Percentiles rank a stretch among this genome's conserved stretches.
Evolutionary conservation across 2,888 invertebrate species (phyloP).

Genomic region (Drosophila barbarae): DNA sequence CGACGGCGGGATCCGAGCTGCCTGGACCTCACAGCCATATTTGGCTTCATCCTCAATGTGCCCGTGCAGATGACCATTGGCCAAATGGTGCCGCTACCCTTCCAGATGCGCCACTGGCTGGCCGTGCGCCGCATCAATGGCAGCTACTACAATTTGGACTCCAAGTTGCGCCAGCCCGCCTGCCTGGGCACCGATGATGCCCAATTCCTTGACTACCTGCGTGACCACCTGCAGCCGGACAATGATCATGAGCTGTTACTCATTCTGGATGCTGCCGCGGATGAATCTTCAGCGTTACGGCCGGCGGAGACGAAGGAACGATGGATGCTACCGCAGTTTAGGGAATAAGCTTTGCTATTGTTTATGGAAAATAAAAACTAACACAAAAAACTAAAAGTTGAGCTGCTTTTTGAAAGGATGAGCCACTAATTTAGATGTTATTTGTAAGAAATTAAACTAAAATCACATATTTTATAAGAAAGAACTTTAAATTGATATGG

Average conservation of each 20-base stretch:
- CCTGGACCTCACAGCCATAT: slow-evolving; percentile 38
- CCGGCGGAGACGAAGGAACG: not conserved
- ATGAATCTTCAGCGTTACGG: not conserved
- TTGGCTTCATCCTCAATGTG: slow-evolving; percentile 48
- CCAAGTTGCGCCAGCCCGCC: slow-evolving; percentile 29
- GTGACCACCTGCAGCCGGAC: slow-evolving; percentile 16
- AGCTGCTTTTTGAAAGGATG: not conserved
- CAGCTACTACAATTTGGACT: slow-evolving; percentile 48
- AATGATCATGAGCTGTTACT: slow-evolving; percentile 35
- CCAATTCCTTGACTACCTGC: slow-evolving; percentile 34
- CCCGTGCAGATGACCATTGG: slow-evolving; percentile 7
- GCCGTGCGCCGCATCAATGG: slow-evolving; percentile 41
- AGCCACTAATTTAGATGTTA: not conserved
- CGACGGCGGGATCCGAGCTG: slow-evolving; percentile 44
- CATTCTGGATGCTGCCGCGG: not conserved
- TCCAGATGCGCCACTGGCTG: slow-evolving; percentile 45
- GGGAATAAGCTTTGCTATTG: slow-evolving; percentile 14
- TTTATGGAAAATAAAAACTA: not conserved
- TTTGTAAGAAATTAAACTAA: not conserved
- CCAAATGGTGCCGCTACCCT: slow-evolving; percentile 21
- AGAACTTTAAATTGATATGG: no score
- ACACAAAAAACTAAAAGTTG: not conserved
- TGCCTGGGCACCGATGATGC: slow-evolving; percentile 22
- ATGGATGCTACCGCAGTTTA: slow-evolving; percentile 24
- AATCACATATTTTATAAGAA: not conserved